Conservation (phyloP, 2,888 invertebrate genomes). For the Laspeyria flexula region DNA sequence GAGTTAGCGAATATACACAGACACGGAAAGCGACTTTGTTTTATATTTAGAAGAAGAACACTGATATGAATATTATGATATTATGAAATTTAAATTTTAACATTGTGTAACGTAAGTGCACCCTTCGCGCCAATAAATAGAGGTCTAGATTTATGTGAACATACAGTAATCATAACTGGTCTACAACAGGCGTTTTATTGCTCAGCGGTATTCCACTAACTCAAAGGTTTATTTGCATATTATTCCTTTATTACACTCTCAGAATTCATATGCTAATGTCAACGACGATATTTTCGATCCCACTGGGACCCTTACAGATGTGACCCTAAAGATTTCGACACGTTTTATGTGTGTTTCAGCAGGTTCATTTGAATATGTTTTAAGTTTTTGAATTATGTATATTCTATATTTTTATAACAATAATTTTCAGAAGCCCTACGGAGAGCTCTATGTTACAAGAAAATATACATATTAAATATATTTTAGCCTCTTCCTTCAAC, state of each 20-base stretch:
- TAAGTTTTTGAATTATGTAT: slow-evolving; percentile 44
- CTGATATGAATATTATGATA: no score
- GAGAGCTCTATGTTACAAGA: no score
- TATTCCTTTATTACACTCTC: slow-evolving; percentile 79
- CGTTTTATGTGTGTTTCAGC: slow-evolving; percentile 52
- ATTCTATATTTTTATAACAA: slow-evolving; percentile 18
- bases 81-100: slow-evolving; percentile 35
- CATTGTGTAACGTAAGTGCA: slow-evolving; percentile 23
- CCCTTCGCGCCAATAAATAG: slow-evolving; percentile 42
- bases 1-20: no score
- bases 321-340: slow-evolving; percentile 62
- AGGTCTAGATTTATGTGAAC: slow-evolving; percentile 48
- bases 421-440: slow-evolving; percentile 11
- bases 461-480: no score
- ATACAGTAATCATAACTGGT: slow-evolving; percentile 57
- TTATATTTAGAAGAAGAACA: no score
- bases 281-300: slow-evolving; percentile 65
- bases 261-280: slow-evolving; percentile 79
- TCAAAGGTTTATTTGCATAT: slow-evolving; percentile 72
- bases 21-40: no score
- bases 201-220: slow-evolving; percentile 55
- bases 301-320: slow-evolving; percentile 55
- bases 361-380: slow-evolving; percentile 49
- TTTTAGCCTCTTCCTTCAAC: no score
- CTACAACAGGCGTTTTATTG: slow-evolving; percentile 57